phyloP scores from a whole-genome alignment of 2,888 invertebrate genomes.

The Epirrita christyi region DNA sequence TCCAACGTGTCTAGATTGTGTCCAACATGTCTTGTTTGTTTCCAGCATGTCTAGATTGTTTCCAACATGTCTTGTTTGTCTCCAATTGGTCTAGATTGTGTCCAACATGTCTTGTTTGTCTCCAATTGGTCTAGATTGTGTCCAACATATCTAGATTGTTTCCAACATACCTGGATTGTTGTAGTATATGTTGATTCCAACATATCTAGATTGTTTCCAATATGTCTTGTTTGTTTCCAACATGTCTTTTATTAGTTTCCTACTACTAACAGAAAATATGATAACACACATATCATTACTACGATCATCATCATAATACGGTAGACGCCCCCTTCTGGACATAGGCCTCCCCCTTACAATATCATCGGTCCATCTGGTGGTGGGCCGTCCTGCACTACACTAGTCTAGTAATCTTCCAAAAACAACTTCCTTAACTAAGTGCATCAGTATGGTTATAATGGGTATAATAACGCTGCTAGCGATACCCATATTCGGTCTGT shows the following conservation, averaged over 20 bases:
- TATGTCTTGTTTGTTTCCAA: background rate
- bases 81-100: background rate
- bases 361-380: background rate
- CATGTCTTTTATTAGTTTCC: background rate
- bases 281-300: background rate
- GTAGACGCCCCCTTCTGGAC: background rate
- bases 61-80: background rate
- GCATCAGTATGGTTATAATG: slow-evolving; percentile 93
- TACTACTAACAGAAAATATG: background rate
- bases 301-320: background rate
- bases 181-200: no score
- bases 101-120: background rate
- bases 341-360: background rate
- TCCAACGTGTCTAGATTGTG: background rate
- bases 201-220: background rate
- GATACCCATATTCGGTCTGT: slow-evolving; percentile 98
- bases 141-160: background rate
- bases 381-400: background rate
- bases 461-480: slow-evolving; percentile 95
- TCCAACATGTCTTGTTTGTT: background rate
- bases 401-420: slow-evolving; percentile 18
- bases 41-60: background rate
- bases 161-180: background rate
- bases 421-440: slow-evolving; percentile 46
- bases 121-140: background rate